These are phyloP conservation scores for Myopa tessellatipennis DNA, from an alignment of 2,888 invertebrate species.

Conservation along the genomic window DNA sequence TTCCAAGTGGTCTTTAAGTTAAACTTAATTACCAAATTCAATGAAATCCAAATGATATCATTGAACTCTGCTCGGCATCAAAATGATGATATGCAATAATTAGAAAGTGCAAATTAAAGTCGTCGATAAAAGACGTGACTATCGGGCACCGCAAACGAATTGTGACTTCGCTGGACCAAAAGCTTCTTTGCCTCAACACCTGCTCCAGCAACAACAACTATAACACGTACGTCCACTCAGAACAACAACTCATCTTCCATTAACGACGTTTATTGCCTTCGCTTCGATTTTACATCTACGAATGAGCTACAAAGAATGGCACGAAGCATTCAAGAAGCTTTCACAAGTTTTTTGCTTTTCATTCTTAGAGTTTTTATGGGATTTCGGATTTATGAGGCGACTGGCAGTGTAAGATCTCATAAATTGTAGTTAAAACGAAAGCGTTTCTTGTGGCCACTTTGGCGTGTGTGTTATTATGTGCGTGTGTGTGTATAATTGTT, in stretches of 20 bases:
- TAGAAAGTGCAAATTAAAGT: too few species aligned
- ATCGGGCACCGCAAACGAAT: too few species aligned
- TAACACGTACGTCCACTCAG: background rate
- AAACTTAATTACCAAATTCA: too few species aligned
- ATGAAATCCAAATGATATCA: too few species aligned
- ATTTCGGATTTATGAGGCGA: background rate
- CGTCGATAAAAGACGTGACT: too few species aligned
- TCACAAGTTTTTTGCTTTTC: slow-evolving; percentile 4
- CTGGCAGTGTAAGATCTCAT: slow-evolving; percentile 9
- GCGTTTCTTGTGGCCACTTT: background rate
- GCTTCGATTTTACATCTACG: background rate
- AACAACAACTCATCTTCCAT: background rate
- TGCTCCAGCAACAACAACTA: background rate
- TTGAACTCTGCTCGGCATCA: too few species aligned
- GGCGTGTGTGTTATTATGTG: background rate
- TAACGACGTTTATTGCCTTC: background rate
- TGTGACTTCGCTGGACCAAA: too few species aligned
- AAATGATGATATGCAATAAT: too few species aligned
- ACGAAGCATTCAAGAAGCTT: slow-evolving; percentile 7
- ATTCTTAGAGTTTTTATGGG: background rate
- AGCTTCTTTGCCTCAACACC: background rate
- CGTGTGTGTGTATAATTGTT: too few species aligned
- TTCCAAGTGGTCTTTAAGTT: too few species aligned
- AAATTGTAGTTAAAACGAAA: slow-evolving; percentile 8
- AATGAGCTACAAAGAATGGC: background rate